phyloP scores from a whole-genome alignment of 2,797 vertebrate genomes.

The Gallinago stenura region DNA sequence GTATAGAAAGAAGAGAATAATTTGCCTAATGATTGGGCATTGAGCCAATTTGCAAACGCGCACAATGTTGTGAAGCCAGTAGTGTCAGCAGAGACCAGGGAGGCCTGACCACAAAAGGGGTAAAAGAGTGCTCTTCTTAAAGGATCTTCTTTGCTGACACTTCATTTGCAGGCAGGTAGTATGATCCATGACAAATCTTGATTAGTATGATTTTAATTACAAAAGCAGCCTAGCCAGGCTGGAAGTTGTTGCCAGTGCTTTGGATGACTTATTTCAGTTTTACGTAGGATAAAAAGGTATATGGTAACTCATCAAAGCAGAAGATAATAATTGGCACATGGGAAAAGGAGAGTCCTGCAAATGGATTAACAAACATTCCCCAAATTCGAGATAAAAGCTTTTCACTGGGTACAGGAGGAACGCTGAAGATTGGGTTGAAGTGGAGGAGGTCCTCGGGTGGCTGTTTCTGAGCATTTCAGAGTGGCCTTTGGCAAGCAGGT shows the following conservation, averaged over 20 bases:
- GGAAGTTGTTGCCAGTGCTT: not conserved
- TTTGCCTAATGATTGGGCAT: not conserved
- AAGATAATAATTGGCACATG: not conserved
- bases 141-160: not conserved
- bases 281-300: not conserved
- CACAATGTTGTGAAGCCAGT: not conserved
- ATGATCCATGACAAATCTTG: not conserved
- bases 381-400: not conserved
- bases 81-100: not conserved
- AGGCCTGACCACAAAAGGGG: not conserved
- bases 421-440: not conserved
- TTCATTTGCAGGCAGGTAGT: not conserved
- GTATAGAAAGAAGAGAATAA: not conserved
- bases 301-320: not conserved
- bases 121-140: not conserved
- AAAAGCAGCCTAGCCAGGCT: not conserved
- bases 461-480: conserved; percentile 1
- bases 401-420: not conserved
- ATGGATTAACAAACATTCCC: not conserved
- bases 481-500: not conserved
- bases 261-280: not conserved
- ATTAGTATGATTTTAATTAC: not conserved
- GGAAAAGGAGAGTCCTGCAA: not conserved
- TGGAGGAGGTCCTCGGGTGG: conserved; percentile 5
- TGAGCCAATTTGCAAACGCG: not conserved